These are phyloP conservation scores for Polietes domitor DNA, from an alignment of 2,888 invertebrate genomes.

Conservation along the genomic window DNA sequence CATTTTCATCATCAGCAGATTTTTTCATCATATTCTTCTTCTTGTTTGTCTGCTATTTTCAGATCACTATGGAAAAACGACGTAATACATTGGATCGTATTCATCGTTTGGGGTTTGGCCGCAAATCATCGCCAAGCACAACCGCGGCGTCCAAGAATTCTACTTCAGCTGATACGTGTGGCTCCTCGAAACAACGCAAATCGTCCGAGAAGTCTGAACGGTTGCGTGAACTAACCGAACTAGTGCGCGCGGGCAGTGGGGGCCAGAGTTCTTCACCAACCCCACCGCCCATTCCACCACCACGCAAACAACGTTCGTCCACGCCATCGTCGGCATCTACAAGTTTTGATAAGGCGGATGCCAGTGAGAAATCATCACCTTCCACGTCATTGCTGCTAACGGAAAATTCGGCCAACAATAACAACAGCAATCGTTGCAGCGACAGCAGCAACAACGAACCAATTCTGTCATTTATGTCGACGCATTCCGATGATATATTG, in stretches of 20 bases:
- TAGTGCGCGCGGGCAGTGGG: constrained; percentile 82
- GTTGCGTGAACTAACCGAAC: constrained; percentile 89
- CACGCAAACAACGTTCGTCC: constrained; percentile 80
- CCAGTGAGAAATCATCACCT: constrained; percentile 48
- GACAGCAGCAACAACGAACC: constrained; percentile 39
- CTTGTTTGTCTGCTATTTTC: constrained; percentile 70
- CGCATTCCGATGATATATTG: constrained; percentile 71
- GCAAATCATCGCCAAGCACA: constrained; percentile 75
- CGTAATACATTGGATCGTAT: constrained; percentile 90
- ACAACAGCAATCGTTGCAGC: constrained; percentile 45
- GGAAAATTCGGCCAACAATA: constrained; percentile 33
- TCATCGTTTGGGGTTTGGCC: constrained; percentile 89
- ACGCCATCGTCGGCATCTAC: constrained; percentile 81
- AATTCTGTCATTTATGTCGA: constrained; percentile 65
- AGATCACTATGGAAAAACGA: constrained; percentile 80
- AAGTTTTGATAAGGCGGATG: constrained; percentile 79
- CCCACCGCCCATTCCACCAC: constrained; percentile 84
- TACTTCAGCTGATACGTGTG: constrained; percentile 49
- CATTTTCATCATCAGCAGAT: constrained; percentile 3
- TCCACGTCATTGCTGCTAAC: constrained; percentile 22
- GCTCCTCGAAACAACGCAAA: constrained; percentile 73
- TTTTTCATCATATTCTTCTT: constrained; percentile 27
- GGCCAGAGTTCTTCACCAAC: constrained; percentile 83
- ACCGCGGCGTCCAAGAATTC: constrained; percentile 38
- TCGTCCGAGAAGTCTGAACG: constrained; percentile 87